phyloP scores from a whole-genome alignment of 1,140 invertebrate genomes.

The Ceratina japonica region DNA sequence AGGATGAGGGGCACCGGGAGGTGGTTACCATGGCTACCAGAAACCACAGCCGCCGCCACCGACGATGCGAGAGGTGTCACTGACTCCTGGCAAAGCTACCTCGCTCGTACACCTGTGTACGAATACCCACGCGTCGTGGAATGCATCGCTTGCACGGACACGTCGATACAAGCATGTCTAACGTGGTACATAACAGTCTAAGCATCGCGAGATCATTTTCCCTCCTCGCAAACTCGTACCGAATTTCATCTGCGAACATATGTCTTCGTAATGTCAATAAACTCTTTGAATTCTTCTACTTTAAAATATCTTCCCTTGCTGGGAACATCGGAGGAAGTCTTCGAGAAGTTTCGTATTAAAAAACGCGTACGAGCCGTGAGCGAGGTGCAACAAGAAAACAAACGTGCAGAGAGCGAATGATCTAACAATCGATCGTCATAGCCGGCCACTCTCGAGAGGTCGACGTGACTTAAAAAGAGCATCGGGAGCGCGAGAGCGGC shows the following conservation, averaged over 20 bases:
- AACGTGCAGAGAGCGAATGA: constrained; percentile 10
- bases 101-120: constrained; percentile 38
- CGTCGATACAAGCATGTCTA: neutral
- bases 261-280: neutral
- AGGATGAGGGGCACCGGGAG: constrained; percentile 60
- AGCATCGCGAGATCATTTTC: constrained; percentile 53
- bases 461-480: constrained; percentile 67
- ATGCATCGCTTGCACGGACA: neutral
- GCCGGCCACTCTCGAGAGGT: constrained; percentile 21
- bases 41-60: constrained; percentile 74
- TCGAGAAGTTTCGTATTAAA: too few relatives aligned
- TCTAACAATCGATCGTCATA: constrained; percentile 45
- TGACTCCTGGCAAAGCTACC: constrained; percentile 75
- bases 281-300: neutral
- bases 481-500: constrained; percentile 56
- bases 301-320: neutral
- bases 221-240: constrained; percentile 39
- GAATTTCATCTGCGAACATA: constrained; percentile 54
- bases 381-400: neutral
- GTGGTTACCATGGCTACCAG: constrained; percentile 77
- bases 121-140: constrained; percentile 11
- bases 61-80: constrained; percentile 79
- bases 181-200: neutral
- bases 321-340: too few relatives aligned
- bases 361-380: neutral